Evolutionary conservation across 35 echinoderm and acorn worm species (phyloP).

Genomic region (Patiria miniata): DNA sequence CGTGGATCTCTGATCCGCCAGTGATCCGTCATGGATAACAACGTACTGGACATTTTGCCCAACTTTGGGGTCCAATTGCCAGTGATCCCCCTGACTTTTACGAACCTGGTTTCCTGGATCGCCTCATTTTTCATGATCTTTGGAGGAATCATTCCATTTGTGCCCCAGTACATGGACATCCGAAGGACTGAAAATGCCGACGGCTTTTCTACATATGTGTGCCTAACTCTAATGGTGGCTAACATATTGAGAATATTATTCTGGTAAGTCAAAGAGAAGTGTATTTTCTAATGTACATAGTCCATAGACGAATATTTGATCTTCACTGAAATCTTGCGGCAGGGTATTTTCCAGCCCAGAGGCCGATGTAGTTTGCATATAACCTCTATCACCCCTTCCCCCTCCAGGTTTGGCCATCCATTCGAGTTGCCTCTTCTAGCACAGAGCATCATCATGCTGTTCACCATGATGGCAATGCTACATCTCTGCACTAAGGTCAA

Average conservation of each 20-base stretch:
- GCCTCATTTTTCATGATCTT: slow-evolving; percentile 94
- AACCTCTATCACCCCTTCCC: neutral
- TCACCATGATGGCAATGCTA: slow-evolving; percentile 91
- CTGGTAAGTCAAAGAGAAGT: slow-evolving; percentile 64
- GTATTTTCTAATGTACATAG: too few relatives aligned
- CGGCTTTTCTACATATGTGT: slow-evolving; percentile 97
- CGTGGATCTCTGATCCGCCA: too few relatives aligned
- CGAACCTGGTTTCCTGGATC: slow-evolving; percentile 83
- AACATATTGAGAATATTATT: slow-evolving; percentile 95
- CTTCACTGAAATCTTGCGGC: too few relatives aligned
- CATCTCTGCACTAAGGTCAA: slow-evolving; percentile 91
- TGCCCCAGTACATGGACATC: slow-evolving; percentile 94
- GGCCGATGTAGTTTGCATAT: too few relatives aligned
- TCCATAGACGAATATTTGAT: too few relatives aligned
- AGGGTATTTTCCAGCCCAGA: too few relatives aligned
- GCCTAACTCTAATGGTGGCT: slow-evolving; percentile 77
- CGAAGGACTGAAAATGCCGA: slow-evolving; percentile 90
- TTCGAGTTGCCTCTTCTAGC: slow-evolving; percentile 92
- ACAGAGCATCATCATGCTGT: slow-evolving; percentile 94
- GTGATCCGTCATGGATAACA: slow-evolving; percentile 12
- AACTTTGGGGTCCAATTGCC: slow-evolving; percentile 7
- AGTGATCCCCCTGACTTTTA: slow-evolving; percentile 17
- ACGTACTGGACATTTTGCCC: neutral
- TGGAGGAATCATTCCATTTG: slow-evolving; percentile 91
- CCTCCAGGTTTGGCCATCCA: slow-evolving; percentile 93